Base-by-base conservation (phyloP, 2,113 vertebrate genomes). In the Ameiurus melas region DNA sequence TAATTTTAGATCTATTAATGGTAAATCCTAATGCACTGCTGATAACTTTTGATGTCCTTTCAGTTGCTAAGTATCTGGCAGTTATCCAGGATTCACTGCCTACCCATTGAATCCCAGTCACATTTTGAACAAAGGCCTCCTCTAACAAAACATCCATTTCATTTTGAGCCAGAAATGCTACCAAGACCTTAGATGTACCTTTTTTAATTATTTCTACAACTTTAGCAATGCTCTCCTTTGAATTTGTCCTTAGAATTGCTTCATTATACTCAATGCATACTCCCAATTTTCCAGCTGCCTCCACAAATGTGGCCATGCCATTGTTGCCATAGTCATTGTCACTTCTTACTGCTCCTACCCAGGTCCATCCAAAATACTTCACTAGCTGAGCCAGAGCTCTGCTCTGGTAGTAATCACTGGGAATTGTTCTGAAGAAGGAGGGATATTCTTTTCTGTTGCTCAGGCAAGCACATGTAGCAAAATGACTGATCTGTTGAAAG, bases 61-160 rank as follows among this genome's bases (percentile, higher is more conserved):
- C 87, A 13, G 58, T 90, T 57, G 94, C 90, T 75, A 95, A 86
- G 86, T 94, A 87, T 84, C 91, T 85, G 22, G 92, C 92, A 68
- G 94, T 96, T 55, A 96, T 95, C 95, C 95, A 96, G 70, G 94
- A 94, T 86, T 96, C 95, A 91, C 94, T 96, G 77, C 95, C 96
- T 12, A 95, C 91, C 95, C 95, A 96, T 90, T 95, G 95, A 66
- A 95, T 81, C 33, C 93, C 93, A 2, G 92, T 95, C 55, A 96
- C 30, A 85, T 96, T 96, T 89, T 96, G 95, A 1, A 73, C 92
- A 27, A 95, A 55, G 66, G 93, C 90, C 87, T 96, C 94, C 3
- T 96, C 93, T 25, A 96, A 90, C 47, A 96, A 88, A 36, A 95
- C 77, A 3, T 94, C 81, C 93, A 96, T 94, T 75, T 96, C 95